These are phyloP conservation scores for Acyrthosiphon pisum DNA, from an alignment of 1,140 invertebrate species.

Conservation along the genomic window DNA sequence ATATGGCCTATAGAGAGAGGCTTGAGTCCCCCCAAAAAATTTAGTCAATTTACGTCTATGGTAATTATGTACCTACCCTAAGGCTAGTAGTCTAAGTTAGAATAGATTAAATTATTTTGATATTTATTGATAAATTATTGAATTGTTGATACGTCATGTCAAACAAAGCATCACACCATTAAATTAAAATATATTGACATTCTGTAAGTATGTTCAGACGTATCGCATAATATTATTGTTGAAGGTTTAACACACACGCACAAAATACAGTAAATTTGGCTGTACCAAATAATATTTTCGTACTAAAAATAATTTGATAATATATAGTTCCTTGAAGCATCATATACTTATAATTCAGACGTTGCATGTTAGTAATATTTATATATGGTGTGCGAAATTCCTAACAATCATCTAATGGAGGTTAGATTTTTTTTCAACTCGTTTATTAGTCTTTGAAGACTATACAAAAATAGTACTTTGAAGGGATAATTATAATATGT, in stretches of 20 bases:
- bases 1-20: too few species aligned
- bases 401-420: background rate
- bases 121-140: background rate
- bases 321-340: background rate
- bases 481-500: too few species aligned
- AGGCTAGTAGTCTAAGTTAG: background rate
- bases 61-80: too few species aligned
- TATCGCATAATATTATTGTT: background rate
- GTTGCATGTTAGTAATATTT: background rate
- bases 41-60: too few species aligned
- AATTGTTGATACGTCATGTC: background rate
- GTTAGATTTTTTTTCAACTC: background rate
- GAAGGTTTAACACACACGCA: background rate
- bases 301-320: background rate
- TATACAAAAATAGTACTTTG: too few species aligned
- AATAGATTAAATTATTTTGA: background rate
- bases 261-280: background rate
- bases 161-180: background rate
- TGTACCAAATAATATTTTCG: background rate
- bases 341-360: background rate
- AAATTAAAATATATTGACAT: background rate
- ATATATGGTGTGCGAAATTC: background rate
- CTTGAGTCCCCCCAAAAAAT: too few species aligned
- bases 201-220: too few species aligned
- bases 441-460: background rate